Base-by-base conservation (phyloP, 2,888 invertebrate species). In the Coelinius sp. region DNA sequence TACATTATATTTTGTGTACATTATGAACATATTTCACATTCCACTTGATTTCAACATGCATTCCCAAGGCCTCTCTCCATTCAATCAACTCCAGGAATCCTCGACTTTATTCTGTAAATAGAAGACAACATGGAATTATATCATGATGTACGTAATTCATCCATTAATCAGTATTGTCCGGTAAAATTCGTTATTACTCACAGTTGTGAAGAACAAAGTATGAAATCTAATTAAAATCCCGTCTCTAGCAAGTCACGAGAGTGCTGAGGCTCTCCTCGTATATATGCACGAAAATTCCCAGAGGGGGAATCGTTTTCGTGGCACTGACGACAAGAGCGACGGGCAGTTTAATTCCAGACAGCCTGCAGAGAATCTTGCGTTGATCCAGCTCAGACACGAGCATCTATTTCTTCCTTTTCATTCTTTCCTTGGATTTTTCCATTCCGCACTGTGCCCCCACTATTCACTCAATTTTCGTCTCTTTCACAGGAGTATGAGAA, bases 301-400 rank as follows among this genome's bases (percentile, higher is more conserved):
- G 63, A 63, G 63, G 38, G n/a, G 41, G 41, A 63, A 63, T 63
- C 41, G 63, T 63, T 63, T 63, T 41, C 41, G 24, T 63, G 63
- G 49, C 52, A 44, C 59, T 27, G 56, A 59, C 56, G 73, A 63
- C 69, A 64, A 49, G 59, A 70, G 63, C 71, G 72, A 70, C 72
- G 49, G 66, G 70, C 75, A 75, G 74, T 76, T 76, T 76, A 76
- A 76, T 75, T 76, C 70, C 72, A 75, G 75, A 74, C 75, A 71
- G 75, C 76, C 75, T 73, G 72, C 74, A 72, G 74, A 69, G 70
- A 74, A 53, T 68, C 74, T 69, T 65, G 31, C 46, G 73, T 71
- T 75, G 67, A 75, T 77, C 71, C 73, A 73, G 67, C 70, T 71
- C 71, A 74, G 71, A 73, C 73, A 70, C 72, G 66, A 68, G 46